Evolutionary conservation across 2,888 invertebrate genomes (phyloP), one percentile per base, ranked within the genome.

Genomic region (Agriopis marginaria): DNA sequence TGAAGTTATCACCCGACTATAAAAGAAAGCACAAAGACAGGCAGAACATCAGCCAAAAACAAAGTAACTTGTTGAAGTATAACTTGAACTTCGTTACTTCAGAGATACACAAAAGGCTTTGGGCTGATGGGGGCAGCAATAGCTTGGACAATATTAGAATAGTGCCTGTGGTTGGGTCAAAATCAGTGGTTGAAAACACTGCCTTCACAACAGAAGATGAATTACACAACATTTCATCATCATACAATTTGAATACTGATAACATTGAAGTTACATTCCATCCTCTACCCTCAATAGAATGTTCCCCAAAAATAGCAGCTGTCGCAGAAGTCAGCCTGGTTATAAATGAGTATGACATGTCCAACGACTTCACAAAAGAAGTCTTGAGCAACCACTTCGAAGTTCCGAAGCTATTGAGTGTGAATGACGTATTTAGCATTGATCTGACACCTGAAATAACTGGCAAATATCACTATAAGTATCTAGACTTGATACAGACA

Each of bases 341-440:
- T 68, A 84, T 90, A 0, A 93, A 91, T 82, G 92, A 93, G 39
- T 90, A 86, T 85, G 92, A 93, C 66, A 76, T 94, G 68, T 84
- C 88, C 10, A 92, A 91, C 82, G 91, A 92, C 61, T 91, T 96
- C 55, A 85, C 95, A 0, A 96, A 96, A 84, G 87, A 94, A 63
- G 86, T 97, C 60, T 83, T 97, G 50, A 95, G 94, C 78, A 96
- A 96, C 80, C 96, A 96, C 82, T 97, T 97, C 85, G 95, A 94
- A 81, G 89, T 89, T 53, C 97, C 97, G 23, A 96, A 96, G 80
- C 89, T 96, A 75, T 80, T 97, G 6, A 95, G 95, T 79, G 87
- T 91, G 55, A 94, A 95, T 78, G 97, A 97, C 83, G 88, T 96
- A 51, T 96, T 97, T 82, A 92, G 93, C 61, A 94, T 97, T 73